Evolutionary conservation across 2,888 invertebrate genomes (phyloP).

Genomic region (Lycophotia porphyrea): DNA sequence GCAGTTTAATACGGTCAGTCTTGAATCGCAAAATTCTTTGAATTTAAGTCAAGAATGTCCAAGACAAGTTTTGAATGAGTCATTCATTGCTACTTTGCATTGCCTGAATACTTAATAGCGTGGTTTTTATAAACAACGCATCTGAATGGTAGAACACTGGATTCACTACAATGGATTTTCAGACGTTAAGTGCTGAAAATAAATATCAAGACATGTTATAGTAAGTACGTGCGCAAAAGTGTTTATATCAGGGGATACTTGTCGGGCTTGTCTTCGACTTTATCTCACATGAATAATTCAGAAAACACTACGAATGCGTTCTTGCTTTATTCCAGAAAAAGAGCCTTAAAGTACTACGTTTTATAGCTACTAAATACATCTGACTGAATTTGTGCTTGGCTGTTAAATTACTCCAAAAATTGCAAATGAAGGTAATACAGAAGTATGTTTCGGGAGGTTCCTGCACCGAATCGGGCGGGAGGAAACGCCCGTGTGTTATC

Average conservation of each 20-base stretch:
- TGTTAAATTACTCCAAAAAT: constrained; percentile 9
- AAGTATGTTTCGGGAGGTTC: too few species aligned
- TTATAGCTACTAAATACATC: constrained; percentile 42
- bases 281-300: constrained; percentile 74
- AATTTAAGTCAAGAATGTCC: background rate
- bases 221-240: constrained; percentile 22
- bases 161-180: constrained; percentile 7
- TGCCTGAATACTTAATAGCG: background rate
- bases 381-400: constrained; percentile 4
- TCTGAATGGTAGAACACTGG: constrained; percentile 1
- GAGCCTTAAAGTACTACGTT: constrained; percentile 38
- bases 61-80: constrained; percentile 1
- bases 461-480: too few species aligned
- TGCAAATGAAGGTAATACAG: constrained; percentile 28
- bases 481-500: too few species aligned
- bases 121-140: constrained; percentile 1
- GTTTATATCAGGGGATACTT: constrained; percentile 65
- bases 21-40: background rate
- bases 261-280: constrained; percentile 68
- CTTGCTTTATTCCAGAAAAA: constrained; percentile 68
- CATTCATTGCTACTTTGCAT: background rate
- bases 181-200: constrained; percentile 13
- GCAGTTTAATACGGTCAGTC: background rate
- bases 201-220: constrained; percentile 19
- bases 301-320: constrained; percentile 67